These are phyloP conservation scores for Campoplex capitator DNA, from an alignment of 2,888 invertebrate species.

Conservation along the genomic window DNA sequence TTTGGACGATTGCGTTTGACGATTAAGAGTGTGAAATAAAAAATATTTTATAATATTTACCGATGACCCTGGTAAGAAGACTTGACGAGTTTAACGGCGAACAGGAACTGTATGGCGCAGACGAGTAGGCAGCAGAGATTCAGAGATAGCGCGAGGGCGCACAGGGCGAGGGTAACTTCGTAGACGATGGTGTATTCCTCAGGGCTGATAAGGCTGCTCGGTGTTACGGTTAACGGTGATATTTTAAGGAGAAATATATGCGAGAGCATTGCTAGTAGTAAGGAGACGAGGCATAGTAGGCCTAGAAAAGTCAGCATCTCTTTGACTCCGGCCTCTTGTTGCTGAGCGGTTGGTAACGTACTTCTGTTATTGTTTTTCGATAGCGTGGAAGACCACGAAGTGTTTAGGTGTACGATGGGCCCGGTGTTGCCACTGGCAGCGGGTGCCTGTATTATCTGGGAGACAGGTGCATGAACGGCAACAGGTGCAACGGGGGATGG, in stretches of 20 bases:
- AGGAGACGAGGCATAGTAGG: slow-evolving; percentile 93
- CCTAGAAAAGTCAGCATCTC: slow-evolving; percentile 95
- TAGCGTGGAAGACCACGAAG: slow-evolving; percentile 79
- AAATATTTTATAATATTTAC: slow-evolving; percentile 74
- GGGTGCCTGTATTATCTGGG: slow-evolving; percentile 78
- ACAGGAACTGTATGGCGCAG: slow-evolving; percentile 97
- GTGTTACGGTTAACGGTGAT: slow-evolving; percentile 88
- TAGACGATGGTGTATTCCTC: slow-evolving; percentile 95
- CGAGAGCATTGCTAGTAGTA: slow-evolving; percentile 93
- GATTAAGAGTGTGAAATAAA: not conserved
- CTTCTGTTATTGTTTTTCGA: slow-evolving; percentile 77
- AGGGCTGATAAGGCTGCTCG: slow-evolving; percentile 86
- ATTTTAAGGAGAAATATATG: slow-evolving; percentile 94
- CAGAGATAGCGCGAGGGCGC: slow-evolving; percentile 94
- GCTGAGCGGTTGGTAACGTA: slow-evolving; percentile 72
- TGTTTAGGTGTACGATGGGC: slow-evolving; percentile 78
- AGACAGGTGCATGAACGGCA: slow-evolving; percentile 80
- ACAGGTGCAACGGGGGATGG: slow-evolving; percentile 81
- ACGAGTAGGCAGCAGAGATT: slow-evolving; percentile 96
- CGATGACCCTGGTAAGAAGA: slow-evolving; percentile 88
- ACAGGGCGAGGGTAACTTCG: slow-evolving; percentile 95
- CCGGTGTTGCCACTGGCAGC: slow-evolving; percentile 79
- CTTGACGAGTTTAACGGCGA: slow-evolving; percentile 96
- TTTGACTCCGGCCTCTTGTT: slow-evolving; percentile 87
- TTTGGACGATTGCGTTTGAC: not conserved